Evolutionary conservation across 2,888 invertebrate species (phyloP).

Genomic region (Disparrhopalites patrizii): DNA sequence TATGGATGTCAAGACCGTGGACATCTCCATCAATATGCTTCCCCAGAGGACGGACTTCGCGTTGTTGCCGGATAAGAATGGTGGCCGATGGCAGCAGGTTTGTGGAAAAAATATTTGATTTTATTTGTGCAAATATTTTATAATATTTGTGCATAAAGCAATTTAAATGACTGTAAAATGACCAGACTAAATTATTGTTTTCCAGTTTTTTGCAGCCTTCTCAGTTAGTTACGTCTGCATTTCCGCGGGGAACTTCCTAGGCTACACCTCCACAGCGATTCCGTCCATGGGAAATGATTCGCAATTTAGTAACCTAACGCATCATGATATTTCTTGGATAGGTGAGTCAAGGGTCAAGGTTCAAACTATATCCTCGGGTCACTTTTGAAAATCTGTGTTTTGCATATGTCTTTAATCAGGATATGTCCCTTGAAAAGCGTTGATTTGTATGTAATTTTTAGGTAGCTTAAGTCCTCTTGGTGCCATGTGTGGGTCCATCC

Average conservation of each 20-base stretch:
- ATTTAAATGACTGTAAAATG: too few relatives aligned
- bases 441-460: not conserved
- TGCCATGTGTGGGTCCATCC: conserved; percentile 38
- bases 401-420: not conserved
- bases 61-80: too few relatives aligned
- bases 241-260: conserved; percentile 40
- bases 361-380: not conserved
- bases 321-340: conserved; percentile 44
- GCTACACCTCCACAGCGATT: conserved; percentile 43
- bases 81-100: too few relatives aligned
- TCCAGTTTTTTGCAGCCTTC: conserved; percentile 36
- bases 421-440: not conserved
- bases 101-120: too few relatives aligned
- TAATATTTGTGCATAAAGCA: too few relatives aligned
- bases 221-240: conserved; percentile 38
- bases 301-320: conserved; percentile 27
- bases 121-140: too few relatives aligned
- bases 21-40: too few relatives aligned
- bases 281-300: conserved; percentile 40
- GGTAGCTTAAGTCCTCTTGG: conserved; percentile 41
- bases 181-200: too few relatives aligned
- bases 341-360: conserved; percentile 26
- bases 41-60: too few relatives aligned
- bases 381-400: not conserved
- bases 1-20: too few relatives aligned